Percentiles rank a stretch among this genome's conserved stretches.
phyloP scores from a whole-genome alignment of 2,797 vertebrate species.

The Argyrosomus regius region DNA sequence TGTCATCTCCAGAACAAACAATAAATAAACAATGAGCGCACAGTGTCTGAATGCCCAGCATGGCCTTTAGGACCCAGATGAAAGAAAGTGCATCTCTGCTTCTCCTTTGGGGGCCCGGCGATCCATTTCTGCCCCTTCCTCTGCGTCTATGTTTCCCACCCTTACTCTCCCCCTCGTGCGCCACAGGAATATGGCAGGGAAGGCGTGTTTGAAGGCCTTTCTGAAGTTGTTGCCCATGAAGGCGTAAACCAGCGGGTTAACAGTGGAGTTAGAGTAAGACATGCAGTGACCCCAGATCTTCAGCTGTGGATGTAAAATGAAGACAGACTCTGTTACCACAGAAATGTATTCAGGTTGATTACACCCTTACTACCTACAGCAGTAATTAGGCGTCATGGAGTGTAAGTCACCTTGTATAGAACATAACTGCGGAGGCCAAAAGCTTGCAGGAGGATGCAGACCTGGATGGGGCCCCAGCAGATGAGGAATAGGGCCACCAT shows the following conservation, averaged over 20 bases:
- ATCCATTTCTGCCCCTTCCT: constrained; percentile 40
- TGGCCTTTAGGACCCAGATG: constrained; percentile 73
- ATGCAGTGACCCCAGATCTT: constrained; percentile 88
- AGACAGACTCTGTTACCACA: neutral
- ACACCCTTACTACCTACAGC: neutral
- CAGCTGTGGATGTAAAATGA: constrained; percentile 54
- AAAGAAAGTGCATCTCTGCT: constrained; percentile 75
- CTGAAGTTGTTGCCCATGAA: constrained; percentile 88
- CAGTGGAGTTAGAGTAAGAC: constrained; percentile 87
- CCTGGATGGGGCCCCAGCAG: constrained; percentile 84
- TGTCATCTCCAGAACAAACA: constrained; percentile 43
- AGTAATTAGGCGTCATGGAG: neutral
- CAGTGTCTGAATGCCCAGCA: constrained; percentile 3
- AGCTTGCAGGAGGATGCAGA: constrained; percentile 84
- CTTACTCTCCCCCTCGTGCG: constrained; percentile 47
- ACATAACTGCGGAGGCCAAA: constrained; percentile 78
- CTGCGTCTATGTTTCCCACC: constrained; percentile 43
- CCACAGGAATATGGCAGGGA: constrained; percentile 79
- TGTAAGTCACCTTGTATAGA: constrained; percentile 77
- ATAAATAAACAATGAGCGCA: constrained; percentile 60
- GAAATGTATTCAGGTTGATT: no score
- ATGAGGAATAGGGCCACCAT: constrained; percentile 82
- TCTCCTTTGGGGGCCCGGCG: constrained; percentile 56
- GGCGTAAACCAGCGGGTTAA: constrained; percentile 84
- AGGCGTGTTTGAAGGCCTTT: constrained; percentile 84